phyloP scores from a whole-genome alignment of 23 tunicate genomes.

The Styela clava region DNA sequence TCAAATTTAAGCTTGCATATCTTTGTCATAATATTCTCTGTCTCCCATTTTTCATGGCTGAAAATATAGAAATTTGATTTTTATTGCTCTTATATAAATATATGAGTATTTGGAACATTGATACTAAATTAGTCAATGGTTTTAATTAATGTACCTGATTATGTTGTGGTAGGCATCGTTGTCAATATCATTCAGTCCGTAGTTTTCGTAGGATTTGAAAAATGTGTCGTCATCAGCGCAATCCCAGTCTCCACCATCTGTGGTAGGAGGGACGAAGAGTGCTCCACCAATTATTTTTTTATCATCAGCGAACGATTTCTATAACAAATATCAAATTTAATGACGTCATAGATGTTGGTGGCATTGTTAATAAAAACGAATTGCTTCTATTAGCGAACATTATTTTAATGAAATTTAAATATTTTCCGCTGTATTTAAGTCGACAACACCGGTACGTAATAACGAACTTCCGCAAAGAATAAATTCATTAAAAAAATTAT shows the following conservation, averaged over 20 bases:
- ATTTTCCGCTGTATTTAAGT: no score
- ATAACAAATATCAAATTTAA: no score
- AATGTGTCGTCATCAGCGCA: slow-evolving; percentile 60
- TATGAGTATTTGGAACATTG: no score
- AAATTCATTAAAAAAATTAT: no score
- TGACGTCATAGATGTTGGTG: no score
- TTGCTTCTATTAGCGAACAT: no score
- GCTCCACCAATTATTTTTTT: slow-evolving; percentile 67
- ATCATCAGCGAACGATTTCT: neutral
- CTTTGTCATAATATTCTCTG: slow-evolving; percentile 31
- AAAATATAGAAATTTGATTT: neutral
- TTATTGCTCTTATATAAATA: neutral
- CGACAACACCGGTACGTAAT: no score
- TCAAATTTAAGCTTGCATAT: slow-evolving; percentile 25
- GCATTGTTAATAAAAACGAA: no score
- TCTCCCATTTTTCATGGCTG: slow-evolving; percentile 88
- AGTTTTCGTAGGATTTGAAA: slow-evolving; percentile 63
- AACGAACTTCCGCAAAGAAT: no score
- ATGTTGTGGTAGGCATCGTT: slow-evolving; percentile 18
- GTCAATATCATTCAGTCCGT: slow-evolving; percentile 39
- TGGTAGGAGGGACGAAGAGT: slow-evolving; percentile 64
- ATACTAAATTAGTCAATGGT: no score
- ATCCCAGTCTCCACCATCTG: slow-evolving; percentile 72
- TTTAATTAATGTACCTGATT: no score
- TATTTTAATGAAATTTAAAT: no score